Conservation (phyloP, 2,797 vertebrate species). For the Arnoldichthys spilopterus region DNA sequence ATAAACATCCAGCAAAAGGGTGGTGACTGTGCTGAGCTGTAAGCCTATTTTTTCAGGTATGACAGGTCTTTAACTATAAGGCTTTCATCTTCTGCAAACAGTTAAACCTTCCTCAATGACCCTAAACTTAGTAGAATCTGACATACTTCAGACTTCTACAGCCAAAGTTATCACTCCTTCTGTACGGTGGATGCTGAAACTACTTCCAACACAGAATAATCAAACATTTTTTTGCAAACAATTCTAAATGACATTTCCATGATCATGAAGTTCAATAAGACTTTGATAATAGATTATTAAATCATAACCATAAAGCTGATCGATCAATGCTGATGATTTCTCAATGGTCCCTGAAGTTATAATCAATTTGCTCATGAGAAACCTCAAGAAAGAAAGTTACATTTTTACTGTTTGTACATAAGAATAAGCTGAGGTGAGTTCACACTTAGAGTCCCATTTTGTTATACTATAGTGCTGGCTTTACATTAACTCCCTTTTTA, state of each 20-base stretch:
- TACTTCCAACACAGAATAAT: not conserved
- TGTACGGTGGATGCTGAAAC: not conserved
- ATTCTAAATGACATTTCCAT: not conserved
- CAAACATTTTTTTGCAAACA: not conserved
- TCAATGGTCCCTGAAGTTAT: too few relatives aligned
- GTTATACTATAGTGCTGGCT: not conserved
- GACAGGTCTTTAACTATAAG: slow-evolving; percentile 41
- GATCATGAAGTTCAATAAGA: not conserved
- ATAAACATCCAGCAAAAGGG: slow-evolving; percentile 34
- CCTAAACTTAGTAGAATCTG: not conserved
- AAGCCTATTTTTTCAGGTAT: slow-evolving; percentile 44
- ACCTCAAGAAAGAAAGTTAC: not conserved
- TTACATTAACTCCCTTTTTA: slow-evolving; percentile 16
- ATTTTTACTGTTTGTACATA: not conserved
- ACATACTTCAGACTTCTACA: not conserved
- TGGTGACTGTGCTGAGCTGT: not conserved
- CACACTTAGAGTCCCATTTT: not conserved
- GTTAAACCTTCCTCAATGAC: not conserved
- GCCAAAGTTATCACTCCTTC: not conserved
- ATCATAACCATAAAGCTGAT: not conserved
- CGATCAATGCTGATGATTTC: not conserved
- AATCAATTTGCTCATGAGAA: not conserved
- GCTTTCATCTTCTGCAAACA: slow-evolving; percentile 48
- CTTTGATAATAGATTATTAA: not conserved
- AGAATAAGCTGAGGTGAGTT: not conserved